Base-by-base conservation (phyloP, 2,113 vertebrate species). In the Cyprinodon variegatus region DNA sequence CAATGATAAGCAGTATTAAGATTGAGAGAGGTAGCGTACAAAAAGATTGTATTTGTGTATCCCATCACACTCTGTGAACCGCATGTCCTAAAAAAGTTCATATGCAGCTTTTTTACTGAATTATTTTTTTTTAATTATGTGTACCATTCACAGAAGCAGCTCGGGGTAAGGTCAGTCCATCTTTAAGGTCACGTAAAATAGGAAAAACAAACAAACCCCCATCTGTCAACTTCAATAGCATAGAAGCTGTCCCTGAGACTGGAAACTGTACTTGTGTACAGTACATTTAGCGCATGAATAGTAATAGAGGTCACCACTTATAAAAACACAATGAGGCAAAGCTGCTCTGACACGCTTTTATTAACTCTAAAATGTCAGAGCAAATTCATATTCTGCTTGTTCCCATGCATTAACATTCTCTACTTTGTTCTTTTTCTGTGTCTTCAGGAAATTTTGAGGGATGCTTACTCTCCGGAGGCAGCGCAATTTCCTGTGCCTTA, bases 281-380 rank as follows among this genome's bases (percentile, higher is more conserved):
- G 79, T 76, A 84, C 39, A 85, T 78, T 77, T 71, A 71, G 65
- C 20, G 1, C 77, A 80, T 73, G 72, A 81, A 84, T 74, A 81
- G 45, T 77, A 86, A 82, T 76, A 61, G 70, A 82, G 72, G 85
- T 88, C 88, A 50, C 81, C 80, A 81, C 73, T 43, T 65, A 72
- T 86, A 76, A 80, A 82, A 75, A 77, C 77, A 79, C 74, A 77
- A 75, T 13, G 65, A 64, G 60, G 78, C 68, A 79, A 77, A 91
- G 74, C 66, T 65, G 86, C 85, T 86, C 83, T 81, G 90, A 91
- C 90, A 83, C 78, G 64, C 62, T 88, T 80, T 75, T 72, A 78
- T 83, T 80, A 84, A 86, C 71, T 80, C 76, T 48, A 68, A 86
- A 81, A 81, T 69, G 82, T 84, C 83, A 86, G 50, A 61, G 81